Conservation (phyloP, 1,140 invertebrate species). For the Neodiprion pinetum region DNA sequence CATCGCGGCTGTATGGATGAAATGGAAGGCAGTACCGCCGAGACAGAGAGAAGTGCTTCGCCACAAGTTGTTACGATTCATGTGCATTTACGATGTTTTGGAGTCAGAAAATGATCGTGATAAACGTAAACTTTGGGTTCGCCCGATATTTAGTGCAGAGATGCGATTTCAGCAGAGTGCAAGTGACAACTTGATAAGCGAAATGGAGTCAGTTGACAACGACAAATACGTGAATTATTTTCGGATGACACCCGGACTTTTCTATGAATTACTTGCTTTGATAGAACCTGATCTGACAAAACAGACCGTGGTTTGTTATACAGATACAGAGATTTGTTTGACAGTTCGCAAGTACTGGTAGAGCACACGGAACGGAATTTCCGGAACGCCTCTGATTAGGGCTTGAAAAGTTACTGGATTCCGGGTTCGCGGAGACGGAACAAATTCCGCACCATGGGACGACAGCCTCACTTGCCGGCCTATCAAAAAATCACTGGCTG, state of each 20-base stretch:
- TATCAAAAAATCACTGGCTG: too few relatives aligned
- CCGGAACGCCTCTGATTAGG: too few relatives aligned
- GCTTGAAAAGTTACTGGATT: too few relatives aligned
- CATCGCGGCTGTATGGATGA: not conserved
- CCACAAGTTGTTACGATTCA: slow-evolving; percentile 1
- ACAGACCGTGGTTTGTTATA: not conserved
- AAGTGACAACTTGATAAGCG: slow-evolving; percentile 16
- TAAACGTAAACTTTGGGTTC: not conserved
- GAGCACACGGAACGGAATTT: too few relatives aligned
- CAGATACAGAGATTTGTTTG: too few relatives aligned
- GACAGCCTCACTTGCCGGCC: too few relatives aligned
- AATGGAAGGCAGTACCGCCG: slow-evolving; percentile 1
- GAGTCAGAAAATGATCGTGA: not conserved
- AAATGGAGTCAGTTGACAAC: slow-evolving; percentile 18
- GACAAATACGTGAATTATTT: slow-evolving; percentile 24
- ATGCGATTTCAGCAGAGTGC: slow-evolving; percentile 9
- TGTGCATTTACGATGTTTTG: not conserved
- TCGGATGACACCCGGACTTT: slow-evolving; percentile 19
- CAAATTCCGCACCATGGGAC: too few relatives aligned
- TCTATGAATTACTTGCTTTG: slow-evolving; percentile 18
- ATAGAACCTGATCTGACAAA: not conserved
- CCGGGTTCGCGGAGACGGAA: too few relatives aligned
- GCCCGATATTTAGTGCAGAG: not conserved
- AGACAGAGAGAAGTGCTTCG: not conserved
- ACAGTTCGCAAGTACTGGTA: too few relatives aligned